These are phyloP conservation scores for Cataglyphis albicans DNA, from an alignment of 2,888 invertebrate genomes.

Conservation along the genomic window DNA sequence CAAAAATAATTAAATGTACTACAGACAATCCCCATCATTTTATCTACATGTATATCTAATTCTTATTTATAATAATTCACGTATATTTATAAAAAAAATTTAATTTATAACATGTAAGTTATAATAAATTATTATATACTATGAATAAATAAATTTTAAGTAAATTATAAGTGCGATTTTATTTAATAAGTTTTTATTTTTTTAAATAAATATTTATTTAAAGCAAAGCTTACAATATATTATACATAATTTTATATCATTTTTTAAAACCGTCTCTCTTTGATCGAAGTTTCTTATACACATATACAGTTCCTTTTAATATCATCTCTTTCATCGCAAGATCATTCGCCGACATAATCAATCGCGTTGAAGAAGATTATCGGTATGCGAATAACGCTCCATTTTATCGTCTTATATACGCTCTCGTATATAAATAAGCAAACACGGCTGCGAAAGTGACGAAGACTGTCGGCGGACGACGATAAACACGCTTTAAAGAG, in stretches of 20 bases:
- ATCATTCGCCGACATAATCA: constrained; percentile 36
- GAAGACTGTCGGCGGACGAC: constrained; percentile 25
- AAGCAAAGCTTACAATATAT: not conserved
- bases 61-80: not conserved
- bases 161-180: not conserved
- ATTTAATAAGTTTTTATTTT: not conserved
- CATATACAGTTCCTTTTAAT: not conserved
- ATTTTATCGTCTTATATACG: constrained; percentile 41
- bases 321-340: not conserved
- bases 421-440: constrained; percentile 52
- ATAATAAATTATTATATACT: not conserved
- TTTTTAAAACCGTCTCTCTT: not conserved
- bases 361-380: constrained; percentile 2
- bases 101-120: not conserved
- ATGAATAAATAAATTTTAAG: not conserved
- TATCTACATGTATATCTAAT: not conserved
- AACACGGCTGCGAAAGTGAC: constrained; percentile 34
- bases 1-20: constrained; percentile 28
- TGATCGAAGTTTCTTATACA: not conserved
- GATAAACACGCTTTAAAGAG: constrained; percentile 56
- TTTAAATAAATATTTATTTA: not conserved
- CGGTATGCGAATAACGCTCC: constrained; percentile 11
- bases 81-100: not conserved
- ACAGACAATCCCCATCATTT: not conserved
- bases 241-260: not conserved